phyloP scores from a whole-genome alignment of 2,888 invertebrate species.

The Linnaemya tessellans region DNA sequence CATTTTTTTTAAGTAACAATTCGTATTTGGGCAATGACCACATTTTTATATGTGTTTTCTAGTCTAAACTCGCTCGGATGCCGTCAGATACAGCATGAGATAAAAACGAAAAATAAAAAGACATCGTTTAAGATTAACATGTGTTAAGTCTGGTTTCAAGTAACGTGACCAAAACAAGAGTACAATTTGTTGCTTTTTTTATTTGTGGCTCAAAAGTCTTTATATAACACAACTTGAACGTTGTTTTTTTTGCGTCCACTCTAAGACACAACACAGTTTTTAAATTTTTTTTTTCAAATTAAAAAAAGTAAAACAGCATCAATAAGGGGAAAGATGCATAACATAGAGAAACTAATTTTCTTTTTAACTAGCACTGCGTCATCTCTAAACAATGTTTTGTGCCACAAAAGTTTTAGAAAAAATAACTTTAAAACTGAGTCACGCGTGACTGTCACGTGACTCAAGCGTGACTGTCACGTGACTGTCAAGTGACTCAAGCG shows the following conservation, averaged over 20 bases:
- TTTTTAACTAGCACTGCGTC: no score
- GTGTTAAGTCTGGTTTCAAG: conserved; percentile 67
- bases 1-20: conserved; percentile 34
- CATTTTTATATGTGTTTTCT: conserved; percentile 48
- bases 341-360: no score
- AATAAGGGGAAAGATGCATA: no score
- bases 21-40: conserved; percentile 63
- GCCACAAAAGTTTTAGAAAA: no score
- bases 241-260: not conserved
- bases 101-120: conserved; percentile 8
- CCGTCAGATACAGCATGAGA: conserved; percentile 18
- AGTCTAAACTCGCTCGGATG: conserved; percentile 17
- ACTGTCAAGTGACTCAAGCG: no score
- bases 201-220: conserved; percentile 34
- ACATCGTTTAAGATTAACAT: conserved; percentile 65
- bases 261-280: not conserved
- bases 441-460: no score
- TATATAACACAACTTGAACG: conserved; percentile 1
- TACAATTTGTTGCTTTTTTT: not conserved
- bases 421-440: no score
- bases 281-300: no score
- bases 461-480: no score
- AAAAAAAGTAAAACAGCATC: no score
- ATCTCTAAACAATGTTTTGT: no score
- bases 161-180: conserved; percentile 52